Evolutionary conservation across 2,113 vertebrate genomes (phyloP).

Genomic region (Brevimyrus niger): DNA sequence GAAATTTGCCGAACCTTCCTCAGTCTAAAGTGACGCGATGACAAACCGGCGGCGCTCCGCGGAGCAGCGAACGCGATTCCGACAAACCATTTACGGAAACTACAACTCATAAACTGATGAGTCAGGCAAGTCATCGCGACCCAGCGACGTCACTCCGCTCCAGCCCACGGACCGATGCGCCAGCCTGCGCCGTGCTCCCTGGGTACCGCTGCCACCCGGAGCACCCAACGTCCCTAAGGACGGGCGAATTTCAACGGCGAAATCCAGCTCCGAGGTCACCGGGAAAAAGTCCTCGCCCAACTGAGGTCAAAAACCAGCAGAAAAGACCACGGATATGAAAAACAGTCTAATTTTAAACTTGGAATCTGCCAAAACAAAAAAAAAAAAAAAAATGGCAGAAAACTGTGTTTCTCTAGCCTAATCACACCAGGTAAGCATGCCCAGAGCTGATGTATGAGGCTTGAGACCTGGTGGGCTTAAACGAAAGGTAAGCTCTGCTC

Average conservation of each 20-base stretch:
- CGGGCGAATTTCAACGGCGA: not conserved
- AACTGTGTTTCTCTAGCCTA: not conserved
- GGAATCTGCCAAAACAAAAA: not conserved
- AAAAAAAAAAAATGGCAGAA: not conserved
- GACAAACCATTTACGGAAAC: constrained; percentile 13
- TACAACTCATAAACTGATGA: not conserved
- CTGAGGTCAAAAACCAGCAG: not conserved
- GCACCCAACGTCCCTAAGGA: not conserved
- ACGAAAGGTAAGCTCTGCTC: not conserved
- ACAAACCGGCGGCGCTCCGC: not conserved
- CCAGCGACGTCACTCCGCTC: not conserved
- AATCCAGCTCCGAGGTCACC: not conserved
- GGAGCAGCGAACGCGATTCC: not conserved
- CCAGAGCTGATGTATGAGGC: not conserved
- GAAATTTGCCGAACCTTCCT: not conserved
- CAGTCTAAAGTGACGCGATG: not conserved
- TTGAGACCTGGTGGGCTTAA: not conserved
- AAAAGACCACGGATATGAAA: not conserved
- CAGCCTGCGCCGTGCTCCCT: not conserved
- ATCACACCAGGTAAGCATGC: not conserved
- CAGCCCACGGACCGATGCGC: not conserved
- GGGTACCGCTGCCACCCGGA: not conserved
- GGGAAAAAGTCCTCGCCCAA: not conserved
- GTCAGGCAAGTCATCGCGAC: not conserved
- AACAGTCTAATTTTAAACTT: not conserved